Base-by-base conservation (phyloP, 2,113 vertebrate genomes). In the Scomber colias region DNA sequence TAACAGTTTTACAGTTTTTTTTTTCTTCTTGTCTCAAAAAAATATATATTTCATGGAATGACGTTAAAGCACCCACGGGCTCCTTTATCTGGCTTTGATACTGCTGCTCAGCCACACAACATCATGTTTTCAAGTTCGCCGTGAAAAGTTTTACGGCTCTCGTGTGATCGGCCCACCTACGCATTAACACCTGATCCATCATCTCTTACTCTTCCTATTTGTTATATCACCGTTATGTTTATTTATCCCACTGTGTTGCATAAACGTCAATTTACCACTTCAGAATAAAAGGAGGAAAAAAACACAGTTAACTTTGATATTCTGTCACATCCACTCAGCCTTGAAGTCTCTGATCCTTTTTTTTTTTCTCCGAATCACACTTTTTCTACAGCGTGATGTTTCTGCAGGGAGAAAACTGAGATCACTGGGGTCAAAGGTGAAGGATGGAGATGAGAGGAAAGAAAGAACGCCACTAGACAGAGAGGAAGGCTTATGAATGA, bases 1-100 rank as follows among this genome's bases (percentile, higher is more conserved):
- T 91, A 93, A 93, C 90, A 89, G 87, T 88, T 93, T 93, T 93
- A 72, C 86, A 80, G 71, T 68, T 72, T 72, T 75, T 50, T 76
- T 24, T 77, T 73, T 69, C 64, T 74, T 51, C 60, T 53, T 56
- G 51, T 72, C 46, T 85, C 66, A 73, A 84, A 84, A 81, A 87
- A 91, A 84, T 51, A 85, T 75, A 81, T 75, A 82, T 85, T 90
- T 85, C 70, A 70, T 62, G 71, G 83, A 74, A 66, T 91, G 86
- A 91, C 82, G 84, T 90, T 75, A 81, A 84, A 84, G 84, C 85
- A 76, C 92, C 92, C 87, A 87, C 87, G 16, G 89, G 77, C 75
- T 75, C 84, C 83, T 91, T 89, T 83, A 89, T 85, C 78, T 83
- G 35, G 12, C 77, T 89, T 65, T 86, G 71, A 83, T 88, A 35